Base-by-base conservation (phyloP, 1,140 invertebrate genomes). In the Trachymyrmex cornetzi region DNA sequence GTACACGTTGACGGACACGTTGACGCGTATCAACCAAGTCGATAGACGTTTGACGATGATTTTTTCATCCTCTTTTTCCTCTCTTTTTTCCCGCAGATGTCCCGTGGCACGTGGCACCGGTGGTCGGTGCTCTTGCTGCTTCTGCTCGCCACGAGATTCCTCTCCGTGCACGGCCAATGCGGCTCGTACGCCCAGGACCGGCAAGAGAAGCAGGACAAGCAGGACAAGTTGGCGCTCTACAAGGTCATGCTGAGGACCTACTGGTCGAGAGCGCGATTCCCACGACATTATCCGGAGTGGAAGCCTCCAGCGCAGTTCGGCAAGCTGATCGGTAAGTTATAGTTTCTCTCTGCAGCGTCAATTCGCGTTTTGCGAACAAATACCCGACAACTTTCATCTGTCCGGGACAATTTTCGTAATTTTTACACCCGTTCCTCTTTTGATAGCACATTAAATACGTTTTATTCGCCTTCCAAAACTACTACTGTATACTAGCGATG, bases 231-330 rank as follows among this genome's bases (percentile, higher is more conserved):
- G 94, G 98, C 97, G 64, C 96, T 98, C 86, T 99, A 99, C 94
- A 97, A 97, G 93, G 97, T 99, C 93, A 97, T 98, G 44, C 94
- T 99, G 92, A 97, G 98, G 93, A 98, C 98, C 55, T 98, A 98
- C 93, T 99, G 98, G 98, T 98, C 98, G n/a, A 96, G 97, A 77
- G 97, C 98, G 87, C 97, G 97, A 91, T 99, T 99, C 93, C 98
- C 98, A 30, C 98, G 98, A 92, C 98, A 99, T 94, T 99, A 98
- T 94, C 98, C 98, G 0, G 97, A 98, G 93, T 98, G 98, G 98
- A 96, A 98, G 94, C 98, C 98, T 22, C 97, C 97, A 0, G 98
- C 98, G 3, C 98, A 99, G 94, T 99, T 98, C 97, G 98, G 98
- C 92, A 98, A 98, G 95, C 96, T 98, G 86, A 96, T 98, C 94